A percentile compares a stretch with the other conserved stretches of the same genome.
These are phyloP conservation scores for Calosoma granatense DNA, from an alignment of 1,140 invertebrate species.

Conservation along the genomic window DNA sequence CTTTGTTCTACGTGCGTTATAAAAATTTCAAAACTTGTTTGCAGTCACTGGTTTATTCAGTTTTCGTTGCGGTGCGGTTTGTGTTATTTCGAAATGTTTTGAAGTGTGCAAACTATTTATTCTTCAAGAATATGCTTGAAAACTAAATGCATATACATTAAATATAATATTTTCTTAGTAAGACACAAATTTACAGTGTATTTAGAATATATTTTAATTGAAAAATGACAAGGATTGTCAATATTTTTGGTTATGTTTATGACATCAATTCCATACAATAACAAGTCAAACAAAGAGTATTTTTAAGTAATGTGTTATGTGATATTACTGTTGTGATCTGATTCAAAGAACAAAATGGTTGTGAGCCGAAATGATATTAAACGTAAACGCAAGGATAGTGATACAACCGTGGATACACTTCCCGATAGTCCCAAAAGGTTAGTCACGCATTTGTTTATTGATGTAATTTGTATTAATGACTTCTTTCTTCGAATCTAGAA, in stretches of 20 bases:
- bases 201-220: neutral
- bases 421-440: slow-evolving; percentile 44
- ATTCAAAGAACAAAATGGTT: slow-evolving; percentile 35
- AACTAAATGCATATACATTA: no score
- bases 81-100: no score
- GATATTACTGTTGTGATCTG: neutral
- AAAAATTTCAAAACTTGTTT: no score
- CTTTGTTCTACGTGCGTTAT: no score
- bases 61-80: no score
- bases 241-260: neutral
- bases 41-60: no score
- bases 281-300: neutral
- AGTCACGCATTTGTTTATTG: slow-evolving; percentile 16
- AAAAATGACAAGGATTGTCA: neutral
- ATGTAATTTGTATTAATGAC: slow-evolving; percentile 11
- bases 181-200: neutral
- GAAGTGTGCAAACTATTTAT: no score
- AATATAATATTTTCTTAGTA: no score
- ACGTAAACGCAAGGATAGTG: slow-evolving; percentile 36
- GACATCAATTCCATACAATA: neutral
- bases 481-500: slow-evolving; percentile 38
- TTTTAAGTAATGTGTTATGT: slow-evolving; percentile 1
- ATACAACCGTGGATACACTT: slow-evolving; percentile 37
- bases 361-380: slow-evolving; percentile 37
- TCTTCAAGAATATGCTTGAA: no score